Evolutionary conservation across 2,888 invertebrate species (phyloP), one percentile per base, ranked within the genome.

Genomic region (Drosophila neutralis): DNA sequence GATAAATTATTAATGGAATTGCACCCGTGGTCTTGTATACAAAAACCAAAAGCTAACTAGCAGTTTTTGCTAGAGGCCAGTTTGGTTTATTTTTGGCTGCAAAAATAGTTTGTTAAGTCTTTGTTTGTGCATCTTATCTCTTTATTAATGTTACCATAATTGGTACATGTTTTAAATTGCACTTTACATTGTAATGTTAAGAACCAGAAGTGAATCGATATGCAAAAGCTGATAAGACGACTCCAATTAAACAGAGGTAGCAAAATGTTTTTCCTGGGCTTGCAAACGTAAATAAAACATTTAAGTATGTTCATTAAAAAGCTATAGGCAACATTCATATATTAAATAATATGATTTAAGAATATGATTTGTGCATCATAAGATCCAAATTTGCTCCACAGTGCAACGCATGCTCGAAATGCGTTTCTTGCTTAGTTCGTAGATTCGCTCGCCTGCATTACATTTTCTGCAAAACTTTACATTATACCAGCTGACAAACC

Each of bases 401-500:
- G 57, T 68, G 33, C 53, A 8, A 13, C 1, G 4, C 45, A 40
- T 33, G 40, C 59, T 52, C 24, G 18, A 38, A 72, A 40, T 40
- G 53, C 40, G 21, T 40, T 42, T 74, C 51, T 53, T 51, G 57
- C 54, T 54, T 53, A 54, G 60, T 51, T 73, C 29, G 52, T 29
- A 21, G 58, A 42, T 35, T 58, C 40, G 42, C 24, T 38, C 38
- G 56, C 27, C 45, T 42, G 70, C 38, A 29, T 4, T 68, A 72
- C 59, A 72, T 70, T 67, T 69, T 68, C 51, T 67, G 52, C 63
- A 70, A 67, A 76, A 73, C 51, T 66, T 60, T 66, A 57, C 75
- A 40, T 70, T 58, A 49, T 42, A 48, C 52, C 18, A 66, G 62
- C 73, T 72, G 84, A 77, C 76, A 84, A 56, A 56, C 72, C 68